Evolutionary conservation across 2,888 invertebrate species (phyloP).

Genomic region (Drosophila meridiana): DNA sequence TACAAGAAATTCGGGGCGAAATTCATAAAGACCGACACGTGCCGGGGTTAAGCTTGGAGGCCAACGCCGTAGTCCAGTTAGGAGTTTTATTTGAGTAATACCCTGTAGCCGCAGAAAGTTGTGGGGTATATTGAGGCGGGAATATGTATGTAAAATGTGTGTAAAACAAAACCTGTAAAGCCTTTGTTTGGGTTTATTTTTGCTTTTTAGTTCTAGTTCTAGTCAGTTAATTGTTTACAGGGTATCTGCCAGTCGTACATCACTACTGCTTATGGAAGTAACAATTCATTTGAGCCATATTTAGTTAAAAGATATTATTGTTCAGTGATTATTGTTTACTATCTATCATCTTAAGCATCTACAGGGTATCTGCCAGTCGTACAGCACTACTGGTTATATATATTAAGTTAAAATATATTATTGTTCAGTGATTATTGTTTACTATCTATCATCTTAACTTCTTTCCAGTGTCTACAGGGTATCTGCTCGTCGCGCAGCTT

Average conservation of each 20-base stretch:
- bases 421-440: too few relatives aligned
- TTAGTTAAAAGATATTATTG: neutral
- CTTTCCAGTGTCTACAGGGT: neutral
- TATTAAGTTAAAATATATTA: too few relatives aligned
- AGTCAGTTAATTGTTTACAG: neutral
- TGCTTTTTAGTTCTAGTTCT: too few relatives aligned
- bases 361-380: too few relatives aligned
- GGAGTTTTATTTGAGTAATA: slow-evolving; percentile 10
- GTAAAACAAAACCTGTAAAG: too few relatives aligned
- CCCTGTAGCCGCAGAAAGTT: neutral
- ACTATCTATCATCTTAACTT: neutral
- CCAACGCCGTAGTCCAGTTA: slow-evolving; percentile 40
- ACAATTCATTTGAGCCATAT: neutral
- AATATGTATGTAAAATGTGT: neutral
- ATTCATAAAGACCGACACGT: slow-evolving; percentile 74
- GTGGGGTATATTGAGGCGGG: neutral
- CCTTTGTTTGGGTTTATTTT: too few relatives aligned
- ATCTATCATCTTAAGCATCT: too few relatives aligned
- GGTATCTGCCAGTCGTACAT: neutral
- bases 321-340: neutral
- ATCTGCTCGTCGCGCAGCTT: neutral
- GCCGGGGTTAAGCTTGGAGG: slow-evolving; percentile 53
- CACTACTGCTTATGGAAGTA: neutral
- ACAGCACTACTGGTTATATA: too few relatives aligned
- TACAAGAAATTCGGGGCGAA: slow-evolving; percentile 21